These are phyloP conservation scores for Idaea biselata DNA, from an alignment of 2,888 invertebrate species.

Conservation along the genomic window DNA sequence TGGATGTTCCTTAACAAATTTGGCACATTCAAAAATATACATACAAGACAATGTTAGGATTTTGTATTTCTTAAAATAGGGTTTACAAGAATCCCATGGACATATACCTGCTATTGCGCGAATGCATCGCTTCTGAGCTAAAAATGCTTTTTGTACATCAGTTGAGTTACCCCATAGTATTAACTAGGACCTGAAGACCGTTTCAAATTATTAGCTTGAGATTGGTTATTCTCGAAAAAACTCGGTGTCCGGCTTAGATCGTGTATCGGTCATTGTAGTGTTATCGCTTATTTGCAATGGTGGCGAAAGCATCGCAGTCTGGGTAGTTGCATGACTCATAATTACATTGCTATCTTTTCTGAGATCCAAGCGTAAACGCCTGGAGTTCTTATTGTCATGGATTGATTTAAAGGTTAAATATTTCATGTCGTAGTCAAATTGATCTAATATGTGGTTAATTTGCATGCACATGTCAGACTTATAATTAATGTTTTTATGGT, in stretches of 20 bases:
- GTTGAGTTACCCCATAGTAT: no score
- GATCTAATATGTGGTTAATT: constrained; percentile 4
- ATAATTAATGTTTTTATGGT: not conserved
- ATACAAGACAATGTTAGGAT: no score
- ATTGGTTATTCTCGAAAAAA: constrained; percentile 5
- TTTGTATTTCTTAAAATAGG: no score
- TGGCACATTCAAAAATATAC: no score
- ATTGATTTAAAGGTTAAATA: not conserved
- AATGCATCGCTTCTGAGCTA: no score
- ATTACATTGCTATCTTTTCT: not conserved
- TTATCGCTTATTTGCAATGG: not conserved
- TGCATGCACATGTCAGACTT: not conserved
- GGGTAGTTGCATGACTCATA: not conserved
- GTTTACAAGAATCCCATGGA: no score
- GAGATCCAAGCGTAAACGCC: not conserved
- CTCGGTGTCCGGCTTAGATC: not conserved
- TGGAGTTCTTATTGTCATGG: not conserved
- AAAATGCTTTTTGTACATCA: no score
- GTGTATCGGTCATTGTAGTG: not conserved
- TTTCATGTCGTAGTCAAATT: constrained; percentile 2
- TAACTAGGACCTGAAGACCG: no score
- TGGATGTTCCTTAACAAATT: no score
- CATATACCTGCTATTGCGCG: no score
- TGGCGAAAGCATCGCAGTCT: not conserved
- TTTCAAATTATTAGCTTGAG: no score